Conservation (phyloP, 2,888 invertebrate species). For the Dryocosmus kuriphilus region DNA sequence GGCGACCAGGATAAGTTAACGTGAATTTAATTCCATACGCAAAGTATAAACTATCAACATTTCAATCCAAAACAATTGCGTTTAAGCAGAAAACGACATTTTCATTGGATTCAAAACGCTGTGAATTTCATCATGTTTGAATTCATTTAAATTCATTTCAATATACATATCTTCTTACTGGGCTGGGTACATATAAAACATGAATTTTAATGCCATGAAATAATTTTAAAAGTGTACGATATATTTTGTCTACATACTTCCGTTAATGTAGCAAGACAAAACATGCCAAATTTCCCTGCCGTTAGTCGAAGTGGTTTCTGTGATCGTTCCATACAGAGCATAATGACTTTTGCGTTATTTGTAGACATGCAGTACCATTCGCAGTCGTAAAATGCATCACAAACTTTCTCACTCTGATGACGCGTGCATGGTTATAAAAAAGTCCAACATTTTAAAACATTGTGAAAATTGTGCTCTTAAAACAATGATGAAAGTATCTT, state of each 20-base stretch:
- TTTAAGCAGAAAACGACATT: too few relatives aligned
- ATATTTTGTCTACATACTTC: constrained; percentile 73
- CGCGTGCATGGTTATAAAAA: constrained; percentile 47
- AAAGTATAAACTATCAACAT: too few relatives aligned
- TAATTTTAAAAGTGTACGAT: neutral
- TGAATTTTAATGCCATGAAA: neutral
- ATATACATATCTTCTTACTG: too few relatives aligned
- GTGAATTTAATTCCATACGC: too few relatives aligned
- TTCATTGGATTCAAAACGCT: too few relatives aligned
- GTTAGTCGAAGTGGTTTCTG: constrained; percentile 79
- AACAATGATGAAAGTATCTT: constrained; percentile 1
- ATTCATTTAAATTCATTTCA: too few relatives aligned
- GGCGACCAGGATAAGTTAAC: too few relatives aligned
- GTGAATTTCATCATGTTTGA: too few relatives aligned
- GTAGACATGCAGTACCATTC: constrained; percentile 78
- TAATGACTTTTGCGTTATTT: constrained; percentile 75
- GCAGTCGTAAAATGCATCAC: constrained; percentile 79
- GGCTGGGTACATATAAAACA: too few relatives aligned
- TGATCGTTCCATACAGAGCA: constrained; percentile 79
- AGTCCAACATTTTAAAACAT: neutral
- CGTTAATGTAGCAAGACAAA: constrained; percentile 80
- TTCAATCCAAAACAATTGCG: too few relatives aligned
- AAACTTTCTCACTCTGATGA: constrained; percentile 78
- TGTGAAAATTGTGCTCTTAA: too few relatives aligned
- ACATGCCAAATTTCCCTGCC: constrained; percentile 80